Base-by-base conservation (phyloP, 2,797 vertebrate species). In the Catamblyrhynchus diadema region DNA sequence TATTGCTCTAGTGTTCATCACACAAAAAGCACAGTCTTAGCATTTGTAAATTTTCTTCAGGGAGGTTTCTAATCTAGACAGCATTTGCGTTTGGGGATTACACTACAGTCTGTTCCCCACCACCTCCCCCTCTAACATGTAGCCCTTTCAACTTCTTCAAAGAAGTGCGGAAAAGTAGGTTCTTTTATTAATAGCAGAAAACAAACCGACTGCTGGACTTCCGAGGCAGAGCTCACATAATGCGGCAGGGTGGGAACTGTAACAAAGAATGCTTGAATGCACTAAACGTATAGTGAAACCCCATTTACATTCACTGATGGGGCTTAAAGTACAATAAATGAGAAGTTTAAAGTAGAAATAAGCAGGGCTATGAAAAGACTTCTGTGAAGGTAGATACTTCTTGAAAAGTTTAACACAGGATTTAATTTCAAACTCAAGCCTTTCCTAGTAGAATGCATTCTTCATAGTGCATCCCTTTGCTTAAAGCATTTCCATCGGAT, bases 101-200 rank as follows among this genome's bases (percentile, higher is more conserved):
- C 86, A 95, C 94, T 89, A 95, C 95, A 97, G 96, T 97, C 74
- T 94, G 93, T 96, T 98, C 97, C 97, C 95, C 96, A 86, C 87
- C 88, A 94, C 97, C 95, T 93, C 96, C 96, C 94, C 96, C 96
- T 96, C 96, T 94, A 97, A 97, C 96, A 97, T 97, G 96, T 96
- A 97, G 95, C 91, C 96, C 96, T 98, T 98, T 98, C 97, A 98
- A 96, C 94, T 97, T 97, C 97, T 98, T 98, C 98, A 98, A 98
- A 98, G 97, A 98, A 96, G 72, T 96, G 79, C 84, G 48, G 87
- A 14, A 82, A 97, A 97, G 97, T 97, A 97, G 97, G 95, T 97
- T 96, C 97, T 97, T 98, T 98, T 98, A 98, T 98, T 98, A 98
- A 98, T 97, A 97, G 96, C 86, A 97, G 97, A 98, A 98, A 98